Evolutionary conservation across 2,113 vertebrate genomes (phyloP).

Genomic region (Romanogobio albipinnatus): DNA sequence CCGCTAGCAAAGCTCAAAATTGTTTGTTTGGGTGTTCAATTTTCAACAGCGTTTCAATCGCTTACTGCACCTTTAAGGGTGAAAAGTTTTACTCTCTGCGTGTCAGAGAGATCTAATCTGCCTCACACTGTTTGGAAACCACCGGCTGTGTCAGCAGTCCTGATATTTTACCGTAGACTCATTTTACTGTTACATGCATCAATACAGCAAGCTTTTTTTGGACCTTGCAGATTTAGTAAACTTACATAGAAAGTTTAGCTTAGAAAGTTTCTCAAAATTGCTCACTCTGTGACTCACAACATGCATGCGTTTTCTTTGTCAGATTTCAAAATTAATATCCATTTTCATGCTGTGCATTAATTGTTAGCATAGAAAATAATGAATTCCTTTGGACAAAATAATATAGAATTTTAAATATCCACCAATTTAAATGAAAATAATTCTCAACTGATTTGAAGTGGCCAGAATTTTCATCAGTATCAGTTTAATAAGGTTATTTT

Average conservation of each 20-base stretch:
- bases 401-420: background rate
- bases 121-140: background rate
- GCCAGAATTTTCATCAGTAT: background rate
- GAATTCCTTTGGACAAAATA: background rate
- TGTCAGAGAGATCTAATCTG: background rate
- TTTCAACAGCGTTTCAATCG: background rate
- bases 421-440: background rate
- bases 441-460: background rate
- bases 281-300: background rate
- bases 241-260: constrained; percentile 57
- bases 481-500: background rate
- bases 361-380: background rate
- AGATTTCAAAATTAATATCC: background rate
- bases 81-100: background rate
- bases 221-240: constrained; percentile 36
- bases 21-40: background rate
- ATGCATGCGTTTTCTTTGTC: background rate
- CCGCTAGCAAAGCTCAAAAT: background rate
- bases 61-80: background rate
- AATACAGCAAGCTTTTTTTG: constrained; percentile 71
- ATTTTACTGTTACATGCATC: constrained; percentile 75
- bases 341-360: background rate
- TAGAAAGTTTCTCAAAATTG: background rate
- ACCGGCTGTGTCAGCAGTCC: background rate
- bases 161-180: constrained; percentile 42